Percentiles rank a stretch among this genome's conserved stretches.
Conservation (phyloP, 2,113 vertebrate species). For the Acanthochromis polyacanthus region DNA sequence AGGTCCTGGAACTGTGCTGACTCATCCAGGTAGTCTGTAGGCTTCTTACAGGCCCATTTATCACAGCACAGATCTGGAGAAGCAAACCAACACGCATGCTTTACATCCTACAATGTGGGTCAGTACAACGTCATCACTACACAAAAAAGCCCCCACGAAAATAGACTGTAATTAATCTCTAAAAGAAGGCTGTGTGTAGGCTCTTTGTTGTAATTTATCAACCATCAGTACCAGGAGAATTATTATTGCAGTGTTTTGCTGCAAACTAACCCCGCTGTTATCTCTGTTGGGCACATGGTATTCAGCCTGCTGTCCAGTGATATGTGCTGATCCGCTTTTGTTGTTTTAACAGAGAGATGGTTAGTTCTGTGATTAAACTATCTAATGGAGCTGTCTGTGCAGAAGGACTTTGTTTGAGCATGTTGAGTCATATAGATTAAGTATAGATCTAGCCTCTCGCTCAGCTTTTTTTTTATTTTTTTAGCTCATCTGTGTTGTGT, state of each 20-base stretch:
- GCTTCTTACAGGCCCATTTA: slow-evolving; percentile 88
- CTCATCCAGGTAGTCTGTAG: slow-evolving; percentile 83
- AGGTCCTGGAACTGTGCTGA: slow-evolving; percentile 85
- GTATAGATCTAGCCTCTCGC: background rate
- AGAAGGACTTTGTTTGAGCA: slow-evolving; percentile 35
- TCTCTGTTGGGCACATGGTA: slow-evolving; percentile 77
- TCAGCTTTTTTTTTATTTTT: background rate
- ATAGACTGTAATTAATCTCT: slow-evolving; percentile 80
- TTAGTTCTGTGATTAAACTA: slow-evolving; percentile 57
- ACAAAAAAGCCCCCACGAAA: slow-evolving; percentile 55
- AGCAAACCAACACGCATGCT: slow-evolving; percentile 64
- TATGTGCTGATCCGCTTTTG: slow-evolving; percentile 48
- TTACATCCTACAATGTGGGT: slow-evolving; percentile 75
- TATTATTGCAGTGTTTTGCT: slow-evolving; percentile 61
- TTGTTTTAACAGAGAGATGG: slow-evolving; percentile 47
- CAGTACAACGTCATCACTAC: slow-evolving; percentile 64
- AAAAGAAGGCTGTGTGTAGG: slow-evolving; percentile 51
- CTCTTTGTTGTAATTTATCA: slow-evolving; percentile 72
- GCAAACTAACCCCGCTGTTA: slow-evolving; percentile 74
- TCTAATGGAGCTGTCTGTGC: slow-evolving; percentile 42
- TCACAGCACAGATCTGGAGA: slow-evolving; percentile 86
- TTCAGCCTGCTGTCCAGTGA: slow-evolving; percentile 42
- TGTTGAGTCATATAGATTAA: slow-evolving; percentile 32
- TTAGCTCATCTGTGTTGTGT: background rate
- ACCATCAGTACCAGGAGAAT: slow-evolving; percentile 46